Evolutionary conservation across 2,113 vertebrate species (phyloP).

Genomic region (Sturnus vulgaris): DNA sequence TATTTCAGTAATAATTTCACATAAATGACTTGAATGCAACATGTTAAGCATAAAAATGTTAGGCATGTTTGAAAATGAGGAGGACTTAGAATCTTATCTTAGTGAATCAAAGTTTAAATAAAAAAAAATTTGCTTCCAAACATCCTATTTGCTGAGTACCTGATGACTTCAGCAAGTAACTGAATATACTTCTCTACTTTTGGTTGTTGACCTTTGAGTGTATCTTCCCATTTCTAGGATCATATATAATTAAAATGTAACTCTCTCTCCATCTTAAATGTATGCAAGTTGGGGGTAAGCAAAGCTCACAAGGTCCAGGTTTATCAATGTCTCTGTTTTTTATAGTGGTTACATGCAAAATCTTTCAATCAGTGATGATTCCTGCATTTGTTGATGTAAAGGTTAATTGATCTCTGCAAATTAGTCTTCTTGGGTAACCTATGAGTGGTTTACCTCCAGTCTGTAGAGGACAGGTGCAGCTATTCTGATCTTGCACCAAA

Average conservation of each 20-base stretch:
- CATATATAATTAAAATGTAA: not conserved
- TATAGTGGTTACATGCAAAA: not conserved
- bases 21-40: not conserved
- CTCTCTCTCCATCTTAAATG: not conserved
- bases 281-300: not conserved
- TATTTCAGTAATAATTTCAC: not conserved
- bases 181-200: not conserved
- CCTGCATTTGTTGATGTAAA: not conserved
- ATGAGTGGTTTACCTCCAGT: not conserved
- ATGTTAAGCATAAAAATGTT: not conserved
- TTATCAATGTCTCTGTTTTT: not conserved
- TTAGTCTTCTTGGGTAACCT: not conserved
- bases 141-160: not conserved
- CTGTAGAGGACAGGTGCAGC: fast-evolving
- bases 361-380: not conserved
- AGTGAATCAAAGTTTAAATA: not conserved
- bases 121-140: not conserved
- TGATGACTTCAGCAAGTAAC: not conserved
- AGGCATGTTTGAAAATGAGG: not conserved
- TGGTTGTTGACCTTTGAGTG: not conserved
- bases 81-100: not conserved
- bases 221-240: not conserved
- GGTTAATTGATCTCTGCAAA: not conserved
- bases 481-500: not conserved
- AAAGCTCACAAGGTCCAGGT: not conserved